Percentiles rank a stretch among this genome's conserved stretches.
Evolutionary conservation across 2,797 vertebrate genomes (phyloP).

Genomic region (Apogon hyalosoma): DNA sequence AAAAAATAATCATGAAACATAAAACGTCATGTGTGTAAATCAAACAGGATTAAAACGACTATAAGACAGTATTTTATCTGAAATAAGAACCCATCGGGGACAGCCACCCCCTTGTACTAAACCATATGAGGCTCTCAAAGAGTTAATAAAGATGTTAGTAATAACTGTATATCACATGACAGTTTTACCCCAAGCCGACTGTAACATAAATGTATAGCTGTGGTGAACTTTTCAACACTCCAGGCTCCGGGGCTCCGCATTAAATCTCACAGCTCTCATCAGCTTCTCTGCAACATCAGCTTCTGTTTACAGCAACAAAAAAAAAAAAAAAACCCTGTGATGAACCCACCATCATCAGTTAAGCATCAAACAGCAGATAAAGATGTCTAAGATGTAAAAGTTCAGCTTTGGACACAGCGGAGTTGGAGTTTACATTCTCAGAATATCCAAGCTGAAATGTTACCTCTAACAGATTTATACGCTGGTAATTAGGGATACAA

Average conservation of each 20-base stretch:
- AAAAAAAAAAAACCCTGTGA: not conserved
- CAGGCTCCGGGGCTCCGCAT: not conserved
- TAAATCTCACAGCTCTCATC: slow-evolving; percentile 2
- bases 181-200: not conserved
- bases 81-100: too few relatives aligned
- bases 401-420: not conserved
- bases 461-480: not conserved
- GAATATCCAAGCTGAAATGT: not conserved
- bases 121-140: too few relatives aligned
- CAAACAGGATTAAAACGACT: not conserved
- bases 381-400: not conserved
- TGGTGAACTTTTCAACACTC: not conserved
- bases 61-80: too few relatives aligned
- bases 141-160: not conserved
- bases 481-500: not conserved
- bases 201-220: slow-evolving; percentile 1
- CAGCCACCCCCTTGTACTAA: too few relatives aligned
- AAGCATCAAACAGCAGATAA: slow-evolving; percentile 12
- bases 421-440: too few relatives aligned
- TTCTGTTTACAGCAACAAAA: slow-evolving; percentile 11
- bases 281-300: slow-evolving; percentile 9
- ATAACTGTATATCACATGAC: not conserved
- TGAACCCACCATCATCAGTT: not conserved
- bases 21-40: too few relatives aligned
- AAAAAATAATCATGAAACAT: too few relatives aligned